These are phyloP conservation scores for Lasioglossum morio DNA, from an alignment of 2,888 invertebrate genomes.

Conservation along the genomic window DNA sequence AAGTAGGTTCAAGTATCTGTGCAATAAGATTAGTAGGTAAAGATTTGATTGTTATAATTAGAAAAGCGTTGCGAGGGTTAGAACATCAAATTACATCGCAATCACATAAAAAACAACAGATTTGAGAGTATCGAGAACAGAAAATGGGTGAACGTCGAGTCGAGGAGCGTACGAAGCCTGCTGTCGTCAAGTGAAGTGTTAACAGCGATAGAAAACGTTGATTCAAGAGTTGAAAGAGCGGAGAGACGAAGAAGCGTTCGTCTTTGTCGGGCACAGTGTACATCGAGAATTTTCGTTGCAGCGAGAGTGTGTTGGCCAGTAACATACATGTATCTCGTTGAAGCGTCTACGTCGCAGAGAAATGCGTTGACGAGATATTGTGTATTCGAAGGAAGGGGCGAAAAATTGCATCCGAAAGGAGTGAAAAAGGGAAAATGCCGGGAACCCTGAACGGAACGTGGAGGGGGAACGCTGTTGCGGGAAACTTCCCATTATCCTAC, in stretches of 20 bases:
- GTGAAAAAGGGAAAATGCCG: constrained; percentile 23
- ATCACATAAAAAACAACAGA: background rate
- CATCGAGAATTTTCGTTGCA: background rate
- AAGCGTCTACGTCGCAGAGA: constrained; percentile 7
- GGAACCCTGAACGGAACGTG: constrained; percentile 39
- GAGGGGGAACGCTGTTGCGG: constrained; percentile 77
- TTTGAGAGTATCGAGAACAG: background rate
- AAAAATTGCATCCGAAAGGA: constrained; percentile 16
- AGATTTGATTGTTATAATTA: background rate
- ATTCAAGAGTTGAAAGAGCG: background rate
- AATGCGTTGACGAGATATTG: constrained; percentile 49
- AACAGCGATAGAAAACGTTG: background rate
- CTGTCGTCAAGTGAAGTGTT: background rate
- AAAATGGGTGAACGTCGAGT: background rate
- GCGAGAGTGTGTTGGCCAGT: constrained; percentile 23
- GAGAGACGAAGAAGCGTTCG: background rate
- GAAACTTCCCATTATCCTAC: constrained; percentile 83
- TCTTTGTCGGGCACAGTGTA: background rate
- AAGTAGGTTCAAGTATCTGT: background rate
- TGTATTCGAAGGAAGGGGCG: constrained; percentile 13
- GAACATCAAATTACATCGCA: background rate
- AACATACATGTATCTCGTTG: background rate
- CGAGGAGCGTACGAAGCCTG: background rate
- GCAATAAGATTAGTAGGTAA: background rate
- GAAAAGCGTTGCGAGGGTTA: background rate